A percentile compares a stretch with the other conserved stretches of the same genome.
Conservation (phyloP, 2,888 invertebrate species). For the Julus scandinavius region DNA sequence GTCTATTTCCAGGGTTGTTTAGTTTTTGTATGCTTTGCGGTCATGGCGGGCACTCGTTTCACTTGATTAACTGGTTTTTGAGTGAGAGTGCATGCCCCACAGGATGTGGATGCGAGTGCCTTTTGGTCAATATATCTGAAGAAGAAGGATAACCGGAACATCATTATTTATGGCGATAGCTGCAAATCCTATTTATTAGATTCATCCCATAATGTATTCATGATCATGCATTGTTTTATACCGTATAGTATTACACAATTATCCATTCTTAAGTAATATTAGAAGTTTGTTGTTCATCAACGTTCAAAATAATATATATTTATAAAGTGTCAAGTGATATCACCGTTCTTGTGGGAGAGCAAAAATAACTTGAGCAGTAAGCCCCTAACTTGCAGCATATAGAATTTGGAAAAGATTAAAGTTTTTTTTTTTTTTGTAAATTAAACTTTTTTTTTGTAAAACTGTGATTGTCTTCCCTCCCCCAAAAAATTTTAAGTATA, state of each 20-base stretch:
- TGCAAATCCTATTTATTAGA: neutral
- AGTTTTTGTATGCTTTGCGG: slow-evolving; percentile 90
- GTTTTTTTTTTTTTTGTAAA: no score
- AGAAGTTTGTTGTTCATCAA: neutral
- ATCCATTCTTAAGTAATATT: neutral
- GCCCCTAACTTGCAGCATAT: no score
- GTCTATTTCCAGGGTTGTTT: slow-evolving; percentile 68
- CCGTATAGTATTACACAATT: neutral
- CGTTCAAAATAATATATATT: no score
- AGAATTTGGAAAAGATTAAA: no score
- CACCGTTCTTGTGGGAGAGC: no score
- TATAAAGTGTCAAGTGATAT: no score
- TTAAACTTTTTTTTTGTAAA: no score
- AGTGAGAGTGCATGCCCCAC: slow-evolving; percentile 83
- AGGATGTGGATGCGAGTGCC: slow-evolving; percentile 92
- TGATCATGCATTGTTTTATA: neutral
- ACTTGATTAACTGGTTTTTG: slow-evolving; percentile 85
- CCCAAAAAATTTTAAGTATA: no score
- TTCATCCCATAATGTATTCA: neutral
- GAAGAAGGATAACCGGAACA: neutral
- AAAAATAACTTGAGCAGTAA: no score
- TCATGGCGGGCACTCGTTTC: slow-evolving; percentile 90
- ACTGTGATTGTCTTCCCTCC: no score
- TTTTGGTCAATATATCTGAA: slow-evolving; percentile 68
- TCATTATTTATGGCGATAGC: neutral